Conservation (phyloP, 1,140 invertebrate species). For the Microvelia longipes region DNA sequence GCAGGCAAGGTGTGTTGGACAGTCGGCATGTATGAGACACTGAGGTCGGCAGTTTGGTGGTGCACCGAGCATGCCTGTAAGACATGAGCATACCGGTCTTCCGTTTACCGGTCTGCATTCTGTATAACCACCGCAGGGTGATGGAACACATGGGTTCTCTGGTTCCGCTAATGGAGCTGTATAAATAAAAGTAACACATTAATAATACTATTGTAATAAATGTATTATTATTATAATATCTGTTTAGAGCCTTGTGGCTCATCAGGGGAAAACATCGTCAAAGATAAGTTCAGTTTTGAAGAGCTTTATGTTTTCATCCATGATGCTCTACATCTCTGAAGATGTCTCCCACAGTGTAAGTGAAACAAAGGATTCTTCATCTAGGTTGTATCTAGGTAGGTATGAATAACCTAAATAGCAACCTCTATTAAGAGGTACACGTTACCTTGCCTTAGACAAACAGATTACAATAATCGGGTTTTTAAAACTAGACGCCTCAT, state of each 20-base stretch:
- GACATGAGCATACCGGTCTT: conserved; percentile 58
- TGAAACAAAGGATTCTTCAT: too few species aligned
- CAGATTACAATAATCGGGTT: too few species aligned
- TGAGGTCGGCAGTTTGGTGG: conserved; percentile 32
- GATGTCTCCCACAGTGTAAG: too few species aligned
- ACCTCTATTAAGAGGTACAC: too few species aligned
- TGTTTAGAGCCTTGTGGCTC: too few species aligned
- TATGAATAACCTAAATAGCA: too few species aligned
- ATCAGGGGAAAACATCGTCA: neutral
- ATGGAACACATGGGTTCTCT: conserved; percentile 54
- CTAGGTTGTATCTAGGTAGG: too few species aligned
- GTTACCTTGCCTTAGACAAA: too few species aligned
- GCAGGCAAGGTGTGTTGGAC: conserved; percentile 28
- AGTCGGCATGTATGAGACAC: conserved; percentile 32
- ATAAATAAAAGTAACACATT: neutral
- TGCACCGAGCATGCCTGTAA: conserved; percentile 52
- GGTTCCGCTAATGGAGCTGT: conserved; percentile 20
- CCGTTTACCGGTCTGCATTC: conserved; percentile 51
- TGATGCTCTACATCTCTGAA: too few species aligned
- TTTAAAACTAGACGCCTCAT: too few species aligned
- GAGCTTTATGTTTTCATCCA: too few species aligned
- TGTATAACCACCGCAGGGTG: conserved; percentile 67
- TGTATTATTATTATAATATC: neutral
- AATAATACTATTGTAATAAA: neutral
- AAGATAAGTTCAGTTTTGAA: too few species aligned